Base-by-base conservation (phyloP, 2,113 vertebrate genomes). In the Corythaixoides concolor region DNA sequence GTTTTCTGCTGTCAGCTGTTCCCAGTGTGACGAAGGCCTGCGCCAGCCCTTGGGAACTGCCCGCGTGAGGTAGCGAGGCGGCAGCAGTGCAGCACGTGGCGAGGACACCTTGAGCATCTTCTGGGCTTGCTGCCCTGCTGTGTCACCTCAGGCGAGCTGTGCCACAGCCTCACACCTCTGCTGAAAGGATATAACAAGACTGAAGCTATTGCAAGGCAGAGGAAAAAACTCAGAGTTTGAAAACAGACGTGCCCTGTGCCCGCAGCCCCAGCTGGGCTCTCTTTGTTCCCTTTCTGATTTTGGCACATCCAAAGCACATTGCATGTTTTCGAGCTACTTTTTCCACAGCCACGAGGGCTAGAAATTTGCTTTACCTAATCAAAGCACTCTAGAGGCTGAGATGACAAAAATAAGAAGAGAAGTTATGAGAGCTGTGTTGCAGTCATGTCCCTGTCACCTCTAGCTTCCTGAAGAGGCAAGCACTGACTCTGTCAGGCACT, bases 1-100 rank as follows among this genome's bases (percentile, higher is more conserved):
- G 32, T 58, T n/a, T 75, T 56, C 45, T n/a, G 17, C 24, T 63
- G 23, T 14, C n/a, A 79, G 1, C 39, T 52, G 14, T 59, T 74
- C 8, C 8, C 3, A 5, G 4, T 0, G 3, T 0, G 2, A 47
- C 13, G 20, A n/a, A 5, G 0, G 1, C 28, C 69, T 3, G 1
- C 47, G 35, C 7, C 22, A 33, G 78, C 13, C 23, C 16, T 15
- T 35, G 33, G 19, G 70, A 91, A 76, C 58, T 11, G 32, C 26
- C 50, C 2, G 0, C 1, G 21, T 7, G 35, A 84, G 55, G 35
- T 58, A 56, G 70, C 0, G 0, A 33, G 53, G 47, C 21, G 8
- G 53, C n/a, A 39, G 39, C 53, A 27, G 35, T 1, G 4, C 32
- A 41, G 33, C 19, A 30, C 0, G 0, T 6, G 23, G 15, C 0